A percentile compares a stretch with the other conserved stretches of the same genome.
Conservation (phyloP, 2,888 invertebrate genomes). For the Lamellibrachia satsuma region DNA sequence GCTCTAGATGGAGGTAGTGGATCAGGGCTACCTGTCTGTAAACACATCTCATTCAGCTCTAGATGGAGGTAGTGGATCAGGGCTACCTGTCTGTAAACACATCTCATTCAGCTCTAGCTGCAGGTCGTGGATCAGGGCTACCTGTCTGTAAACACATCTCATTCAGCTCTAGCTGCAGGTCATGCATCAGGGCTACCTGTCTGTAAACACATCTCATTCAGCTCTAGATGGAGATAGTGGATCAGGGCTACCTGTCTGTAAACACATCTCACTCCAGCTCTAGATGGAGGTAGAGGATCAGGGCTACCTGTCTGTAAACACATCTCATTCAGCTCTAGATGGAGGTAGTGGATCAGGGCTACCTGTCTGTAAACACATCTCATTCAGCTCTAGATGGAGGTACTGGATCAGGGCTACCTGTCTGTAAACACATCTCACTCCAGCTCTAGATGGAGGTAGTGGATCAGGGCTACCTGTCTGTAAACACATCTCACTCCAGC, state of each 20-base stretch:
- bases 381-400: conserved; percentile 45
- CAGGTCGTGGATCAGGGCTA: conserved; percentile 41
- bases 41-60: conserved; percentile 43
- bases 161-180: conserved; percentile 47
- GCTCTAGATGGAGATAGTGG: conserved; percentile 43
- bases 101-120: conserved; percentile 46
- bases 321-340: conserved; percentile 45
- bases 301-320: conserved; percentile 42
- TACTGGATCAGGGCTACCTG: conserved; percentile 43
- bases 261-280: conserved; percentile 43
- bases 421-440: conserved; percentile 28
- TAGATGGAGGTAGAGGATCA: conserved; percentile 45
- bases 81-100: conserved; percentile 43
- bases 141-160: conserved; percentile 43
- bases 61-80: conserved; percentile 45
- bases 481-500: too few species aligned
- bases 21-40: conserved; percentile 44
- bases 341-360: conserved; percentile 42
- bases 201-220: conserved; percentile 45
- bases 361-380: conserved; percentile 43
- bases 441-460: too few species aligned
- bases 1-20: conserved; percentile 43
- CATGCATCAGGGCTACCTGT: conserved; percentile 43
- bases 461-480: too few species aligned
- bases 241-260: conserved; percentile 44